Conservation (phyloP, 2,797 vertebrate genomes). For the Onychomys torridus region DNA sequence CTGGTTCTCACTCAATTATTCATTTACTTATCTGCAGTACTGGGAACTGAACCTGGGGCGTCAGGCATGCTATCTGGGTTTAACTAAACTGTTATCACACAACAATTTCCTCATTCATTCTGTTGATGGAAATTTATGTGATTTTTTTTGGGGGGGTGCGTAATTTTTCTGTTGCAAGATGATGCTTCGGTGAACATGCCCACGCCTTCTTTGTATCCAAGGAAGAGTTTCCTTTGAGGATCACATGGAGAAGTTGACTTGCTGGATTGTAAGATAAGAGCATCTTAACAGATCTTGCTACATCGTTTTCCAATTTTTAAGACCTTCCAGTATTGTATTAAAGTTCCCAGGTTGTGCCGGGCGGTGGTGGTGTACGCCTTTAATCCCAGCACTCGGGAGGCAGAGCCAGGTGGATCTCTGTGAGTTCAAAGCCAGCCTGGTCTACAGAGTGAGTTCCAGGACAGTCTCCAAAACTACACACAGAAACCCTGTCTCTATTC, state of each 20-base stretch:
- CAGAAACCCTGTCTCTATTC: too few species aligned
- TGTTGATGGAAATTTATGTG: conserved; percentile 28
- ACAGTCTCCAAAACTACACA: too few species aligned
- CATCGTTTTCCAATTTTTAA: conserved; percentile 32
- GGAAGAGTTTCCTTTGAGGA: neutral
- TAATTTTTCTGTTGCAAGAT: conserved; percentile 9
- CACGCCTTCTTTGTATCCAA: neutral
- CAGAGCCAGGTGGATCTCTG: too few species aligned
- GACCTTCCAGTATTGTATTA: neutral
- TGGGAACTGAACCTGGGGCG: neutral
- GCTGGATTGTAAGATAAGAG: neutral
- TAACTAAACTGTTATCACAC: conserved; percentile 29
- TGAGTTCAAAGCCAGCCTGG: too few species aligned
- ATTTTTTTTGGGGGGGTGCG: neutral
- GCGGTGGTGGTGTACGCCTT: too few species aligned
- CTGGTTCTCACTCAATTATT: neutral
- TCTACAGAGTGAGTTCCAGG: too few species aligned
- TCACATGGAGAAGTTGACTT: neutral
- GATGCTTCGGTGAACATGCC: neutral
- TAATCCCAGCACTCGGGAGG: too few species aligned
- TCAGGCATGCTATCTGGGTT: neutral
- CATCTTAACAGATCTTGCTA: conserved; percentile 24
- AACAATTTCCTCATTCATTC: conserved; percentile 51
- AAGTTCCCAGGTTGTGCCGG: neutral
- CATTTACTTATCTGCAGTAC: neutral